phyloP scores from a whole-genome alignment of 1,140 invertebrate genomes.

The Pseudomyrmex flavicornis region DNA sequence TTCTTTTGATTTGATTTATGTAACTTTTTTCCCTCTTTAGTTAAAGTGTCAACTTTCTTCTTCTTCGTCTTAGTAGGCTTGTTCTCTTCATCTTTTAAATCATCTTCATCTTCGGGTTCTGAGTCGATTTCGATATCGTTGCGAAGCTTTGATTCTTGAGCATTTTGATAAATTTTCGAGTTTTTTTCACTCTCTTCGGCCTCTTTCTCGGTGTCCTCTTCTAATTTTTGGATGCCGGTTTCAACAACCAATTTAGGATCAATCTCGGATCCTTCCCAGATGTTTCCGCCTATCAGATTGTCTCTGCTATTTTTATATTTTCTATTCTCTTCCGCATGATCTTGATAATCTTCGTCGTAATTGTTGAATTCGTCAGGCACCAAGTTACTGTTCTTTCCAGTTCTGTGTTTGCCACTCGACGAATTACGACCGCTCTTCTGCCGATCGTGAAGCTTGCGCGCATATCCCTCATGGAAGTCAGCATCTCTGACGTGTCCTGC shows the following conservation, averaged over 20 bases:
- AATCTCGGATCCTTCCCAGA: slow-evolving; percentile 42
- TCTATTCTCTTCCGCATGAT: slow-evolving; percentile 17
- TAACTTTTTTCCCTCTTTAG: background rate
- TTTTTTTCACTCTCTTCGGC: slow-evolving; percentile 69
- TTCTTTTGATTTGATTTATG: background rate
- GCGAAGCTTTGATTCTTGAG: slow-evolving; percentile 6
- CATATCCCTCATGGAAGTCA: slow-evolving; percentile 84
- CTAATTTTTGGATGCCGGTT: slow-evolving; percentile 72
- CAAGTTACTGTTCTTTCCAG: background rate
- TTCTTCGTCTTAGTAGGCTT: background rate
- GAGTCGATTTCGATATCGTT: background rate
- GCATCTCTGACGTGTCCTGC: slow-evolving; percentile 90
- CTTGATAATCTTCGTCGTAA: slow-evolving; percentile 62
- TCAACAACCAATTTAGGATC: slow-evolving; percentile 74
- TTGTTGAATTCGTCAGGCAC: slow-evolving; percentile 39
- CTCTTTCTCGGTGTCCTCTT: slow-evolving; percentile 76
- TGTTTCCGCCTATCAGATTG: slow-evolving; percentile 8
- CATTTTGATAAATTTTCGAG: slow-evolving; percentile 55
- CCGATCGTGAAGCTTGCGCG: slow-evolving; percentile 74
- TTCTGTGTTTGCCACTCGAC: background rate
- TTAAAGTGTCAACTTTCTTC: background rate
- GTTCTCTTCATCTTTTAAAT: slow-evolving; percentile 32
- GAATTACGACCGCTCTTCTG: slow-evolving; percentile 37
- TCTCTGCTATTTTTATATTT: background rate
- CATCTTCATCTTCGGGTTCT: background rate